Base-by-base conservation (phyloP, 2,113 vertebrate species). In the Gasterosteus nipponicus region DNA sequence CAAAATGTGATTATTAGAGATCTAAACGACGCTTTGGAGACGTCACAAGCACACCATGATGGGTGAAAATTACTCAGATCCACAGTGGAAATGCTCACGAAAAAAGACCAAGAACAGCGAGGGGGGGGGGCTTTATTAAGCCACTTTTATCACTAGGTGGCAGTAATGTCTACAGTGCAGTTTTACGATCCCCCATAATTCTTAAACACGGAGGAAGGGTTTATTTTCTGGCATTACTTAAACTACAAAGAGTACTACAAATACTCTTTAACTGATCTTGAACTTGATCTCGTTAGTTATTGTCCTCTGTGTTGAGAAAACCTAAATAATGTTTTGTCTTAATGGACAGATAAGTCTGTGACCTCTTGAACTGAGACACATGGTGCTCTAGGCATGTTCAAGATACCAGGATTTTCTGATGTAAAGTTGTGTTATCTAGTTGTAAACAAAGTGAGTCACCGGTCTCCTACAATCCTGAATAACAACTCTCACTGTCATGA, bases 71-170 rank as follows among this genome's bases (percentile, higher is more conserved):
- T 2, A 54, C 53, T 54, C 4, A 29, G 53, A 56, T 29, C 22
- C 53, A 54, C 53, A 54, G 2, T 16, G n/a, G 10, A 53, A 26
- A 35, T 47, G 11, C 46, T 53, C 2, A 29, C 6, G 22, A 44
- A 15, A 53, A 19, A 54, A 54, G 9, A 38, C 39, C 3, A 65
- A 38, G 16, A 2, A 2, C n/a, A 44, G 29, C n/a, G 19, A 9
- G 0, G 26, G 14, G 54, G 0, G 26, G 14, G 54, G n/a, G 35
- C 46, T 29, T 35, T 3, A 42, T 46, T 7, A 19, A 44, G 18
- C 22, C 29, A 61, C 3, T 18, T 11, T 60, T 49, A 51, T 59
- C 86, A 84, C 57, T 46, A 39, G 51, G 68, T 64, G 74, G 60
- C 68, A 85, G 64, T 41, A 73, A 42, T 67, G 44, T 42, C 10